A percentile compares a stretch with the other conserved stretches of the same genome.
Conservation (phyloP, 2,113 vertebrate genomes). For the Uria aalge region DNA sequence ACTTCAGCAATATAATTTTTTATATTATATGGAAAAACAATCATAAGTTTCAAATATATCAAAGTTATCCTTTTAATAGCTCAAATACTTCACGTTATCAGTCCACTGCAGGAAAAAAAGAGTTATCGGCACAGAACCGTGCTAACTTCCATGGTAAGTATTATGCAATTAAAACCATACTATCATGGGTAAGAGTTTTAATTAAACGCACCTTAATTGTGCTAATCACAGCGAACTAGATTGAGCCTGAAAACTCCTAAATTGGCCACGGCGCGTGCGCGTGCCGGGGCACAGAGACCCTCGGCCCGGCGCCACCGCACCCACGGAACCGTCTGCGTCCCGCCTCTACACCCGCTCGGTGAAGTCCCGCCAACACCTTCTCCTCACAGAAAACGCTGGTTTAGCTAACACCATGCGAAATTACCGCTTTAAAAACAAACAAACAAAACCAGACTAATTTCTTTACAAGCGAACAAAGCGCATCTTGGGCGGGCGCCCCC, state of each 20-base stretch:
- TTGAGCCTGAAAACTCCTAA: fast-evolving
- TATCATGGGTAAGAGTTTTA: neutral
- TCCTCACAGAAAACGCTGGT: fast-evolving
- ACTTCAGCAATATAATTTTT: neutral
- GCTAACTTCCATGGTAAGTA: neutral
- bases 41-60: too few species aligned
- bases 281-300: too few species aligned
- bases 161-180: neutral
- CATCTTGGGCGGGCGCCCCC: neutral
- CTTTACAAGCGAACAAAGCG: fast-evolving
- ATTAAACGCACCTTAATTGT: neutral
- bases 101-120: neutral
- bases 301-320: too few species aligned
- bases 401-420: fast-evolving
- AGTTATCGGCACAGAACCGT: neutral
- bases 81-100: neutral
- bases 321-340: too few species aligned
- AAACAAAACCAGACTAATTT: too few species aligned
- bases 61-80: neutral
- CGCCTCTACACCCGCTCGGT: fast-evolving
- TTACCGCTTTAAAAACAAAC: fast-evolving
- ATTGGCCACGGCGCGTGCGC: fast-evolving
- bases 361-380: fast-evolving
- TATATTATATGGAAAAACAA: neutral
- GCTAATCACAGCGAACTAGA: neutral